Base-by-base conservation (phyloP, 2,888 invertebrate species). In the Campoletis raptor region DNA sequence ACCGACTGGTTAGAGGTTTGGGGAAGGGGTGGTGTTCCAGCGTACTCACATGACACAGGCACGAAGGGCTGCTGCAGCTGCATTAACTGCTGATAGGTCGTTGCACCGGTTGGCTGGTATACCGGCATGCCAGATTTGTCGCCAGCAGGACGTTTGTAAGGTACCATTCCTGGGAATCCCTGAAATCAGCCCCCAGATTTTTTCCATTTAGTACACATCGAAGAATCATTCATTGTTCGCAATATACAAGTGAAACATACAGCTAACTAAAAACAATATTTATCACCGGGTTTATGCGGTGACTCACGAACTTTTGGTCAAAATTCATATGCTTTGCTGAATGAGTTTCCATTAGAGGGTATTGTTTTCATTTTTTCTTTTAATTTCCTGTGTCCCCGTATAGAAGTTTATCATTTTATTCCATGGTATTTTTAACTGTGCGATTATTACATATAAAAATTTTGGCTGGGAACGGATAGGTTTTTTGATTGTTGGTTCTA, bases 41-140 rank as follows among this genome's bases (percentile, higher is more conserved):
- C 96, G 97, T 97, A 98, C 98, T 99, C 98, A 98, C 98, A 98
- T 97, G 98, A 98, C 96, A 98, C 98, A 97, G 98, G 98, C 97
- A 98, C 98, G 96, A 98, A 98, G 95, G 98, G 98, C 97, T 98
- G 98, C 96, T 97, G 96, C 94, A 98, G 96, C 96, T 98, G 98
- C 97, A 98, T 97, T 95, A 98, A 96, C 95, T 98, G 98, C 96
- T 98, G 98, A 96, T 98, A 98, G 94, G 98, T 97, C 93, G 97
- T 97, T 94, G 97, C 97, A 94, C 97, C 96, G 92, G 95, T 95
- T 94, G 98, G 98, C 95, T 98, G 98, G 96, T 98, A 99, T 93
- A 99, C 98, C 94, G 99, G 99, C 95, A 99, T 96, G 94, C 99
- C 98, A 94, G 98, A 98, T 95, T 99, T 99, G 95, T 98, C 98